Evolutionary conservation across 2,797 vertebrate genomes (phyloP).

Genomic region (Rhodeus uyekii): DNA sequence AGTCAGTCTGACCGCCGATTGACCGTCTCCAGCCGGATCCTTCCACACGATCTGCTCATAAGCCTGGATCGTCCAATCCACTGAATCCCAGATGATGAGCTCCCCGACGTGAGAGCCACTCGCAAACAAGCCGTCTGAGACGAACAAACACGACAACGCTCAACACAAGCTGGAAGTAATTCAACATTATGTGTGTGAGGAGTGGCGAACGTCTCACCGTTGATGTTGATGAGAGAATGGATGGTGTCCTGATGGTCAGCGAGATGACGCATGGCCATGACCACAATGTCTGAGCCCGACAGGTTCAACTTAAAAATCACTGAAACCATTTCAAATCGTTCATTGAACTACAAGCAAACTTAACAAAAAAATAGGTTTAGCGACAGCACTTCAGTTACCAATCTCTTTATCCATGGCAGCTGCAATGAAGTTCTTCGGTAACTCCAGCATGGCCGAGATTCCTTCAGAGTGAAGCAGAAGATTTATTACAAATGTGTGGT

Average conservation of each 20-base stretch:
- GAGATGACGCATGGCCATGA: slow-evolving; percentile 80
- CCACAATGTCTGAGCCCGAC: slow-evolving; percentile 68
- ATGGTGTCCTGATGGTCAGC: slow-evolving; percentile 90
- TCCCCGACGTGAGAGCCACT: slow-evolving; percentile 92
- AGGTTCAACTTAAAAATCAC: slow-evolving; percentile 87
- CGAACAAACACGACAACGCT: neutral
- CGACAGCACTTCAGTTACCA: slow-evolving; percentile 71
- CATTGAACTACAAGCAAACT: neutral
- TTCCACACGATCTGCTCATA: slow-evolving; percentile 88
- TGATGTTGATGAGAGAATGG: slow-evolving; percentile 85
- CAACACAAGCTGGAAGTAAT: neutral
- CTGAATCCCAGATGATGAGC: slow-evolving; percentile 89
- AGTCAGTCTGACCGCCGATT: slow-evolving; percentile 82
- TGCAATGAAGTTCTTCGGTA: slow-evolving; percentile 89
- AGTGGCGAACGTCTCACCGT: slow-evolving; percentile 73
- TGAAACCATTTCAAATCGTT: slow-evolving; percentile 56
- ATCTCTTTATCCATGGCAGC: slow-evolving; percentile 90
- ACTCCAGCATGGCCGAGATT: slow-evolving; percentile 84
- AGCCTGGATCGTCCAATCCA: slow-evolving; percentile 85
- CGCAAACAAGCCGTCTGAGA: slow-evolving; percentile 83
- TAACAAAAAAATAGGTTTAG: neutral
- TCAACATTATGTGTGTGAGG: neutral
- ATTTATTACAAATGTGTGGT: too few relatives aligned
- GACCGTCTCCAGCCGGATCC: slow-evolving; percentile 74
- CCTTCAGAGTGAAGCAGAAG: slow-evolving; percentile 69